Percentiles rank a stretch among this genome's conserved stretches.
phyloP scores from a whole-genome alignment of 2,797 vertebrate genomes.

The Catostomus latipinnis region DNA sequence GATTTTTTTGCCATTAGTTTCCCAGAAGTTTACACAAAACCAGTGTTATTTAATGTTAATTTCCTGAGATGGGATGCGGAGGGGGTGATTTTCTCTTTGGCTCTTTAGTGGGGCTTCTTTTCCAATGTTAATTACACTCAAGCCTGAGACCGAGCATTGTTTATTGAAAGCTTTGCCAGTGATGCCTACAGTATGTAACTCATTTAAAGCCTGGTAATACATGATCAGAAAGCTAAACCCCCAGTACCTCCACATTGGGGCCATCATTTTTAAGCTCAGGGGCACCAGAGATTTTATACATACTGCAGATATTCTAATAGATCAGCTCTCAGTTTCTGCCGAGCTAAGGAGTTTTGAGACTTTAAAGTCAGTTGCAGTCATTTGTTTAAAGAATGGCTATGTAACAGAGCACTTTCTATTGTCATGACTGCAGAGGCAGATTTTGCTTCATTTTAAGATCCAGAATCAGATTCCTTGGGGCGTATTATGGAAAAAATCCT shows the following conservation, averaged over 20 bases:
- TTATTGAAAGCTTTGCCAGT: slow-evolving; percentile 51
- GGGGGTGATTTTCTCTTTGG: slow-evolving; percentile 25
- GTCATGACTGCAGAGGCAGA: background rate
- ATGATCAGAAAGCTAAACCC: slow-evolving; percentile 48
- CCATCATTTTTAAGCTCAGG: slow-evolving; percentile 31
- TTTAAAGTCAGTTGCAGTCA: slow-evolving; percentile 17
- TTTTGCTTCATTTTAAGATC: slow-evolving; percentile 4
- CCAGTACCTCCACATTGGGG: slow-evolving; percentile 22
- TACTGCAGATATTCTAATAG: slow-evolving; percentile 49
- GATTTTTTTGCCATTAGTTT: background rate
- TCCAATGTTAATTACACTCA: slow-evolving; percentile 38
- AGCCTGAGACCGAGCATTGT: slow-evolving; percentile 13
- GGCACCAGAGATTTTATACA: slow-evolving; percentile 20
- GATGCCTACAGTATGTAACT: slow-evolving; percentile 21
- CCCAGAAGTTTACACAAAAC: background rate
- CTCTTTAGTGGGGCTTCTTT: slow-evolving; percentile 30
- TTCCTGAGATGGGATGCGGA: slow-evolving; percentile 26
- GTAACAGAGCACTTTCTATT: background rate
- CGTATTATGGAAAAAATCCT: too few species aligned
- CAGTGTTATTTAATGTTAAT: slow-evolving; percentile 50
- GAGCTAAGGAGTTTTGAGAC: slow-evolving; percentile 34
- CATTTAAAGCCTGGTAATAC: slow-evolving; percentile 44
- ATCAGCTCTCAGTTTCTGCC: slow-evolving; percentile 30
- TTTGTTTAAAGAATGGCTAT: slow-evolving; percentile 18
- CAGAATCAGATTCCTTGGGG: background rate